Evolutionary conservation across 2,888 invertebrate species (phyloP), one percentile per base, ranked within the genome.

Genomic region (Lathronympha strigana): DNA sequence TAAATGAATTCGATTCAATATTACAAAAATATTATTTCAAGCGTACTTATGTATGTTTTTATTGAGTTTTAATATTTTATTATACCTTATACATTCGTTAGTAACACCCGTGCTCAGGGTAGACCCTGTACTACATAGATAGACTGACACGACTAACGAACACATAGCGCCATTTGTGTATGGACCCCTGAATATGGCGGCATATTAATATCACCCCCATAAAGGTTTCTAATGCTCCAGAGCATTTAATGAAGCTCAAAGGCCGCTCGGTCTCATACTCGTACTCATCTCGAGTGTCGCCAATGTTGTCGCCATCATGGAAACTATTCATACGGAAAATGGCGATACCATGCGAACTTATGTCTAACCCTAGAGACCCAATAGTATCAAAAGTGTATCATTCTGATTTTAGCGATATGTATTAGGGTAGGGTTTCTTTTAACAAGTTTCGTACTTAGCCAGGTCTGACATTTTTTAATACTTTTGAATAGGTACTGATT

Each of bases 221-320:
- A 19, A 43, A 19, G 11, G 23, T 47, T n/a, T n/a, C 19, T 47
- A 47, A 23, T 47, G 47, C n/a, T 47, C n/a, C 47, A 36, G 36
- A 23, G 15, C 21, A 53, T 36, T 53, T 53, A 53, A 53, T 55
- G 43, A 40, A 40, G 38, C 38, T 43, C 40, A 25, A 55, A 55
- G 40, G 40, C 36, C n/a, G 36, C 50, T 13, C 53, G 36, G 23
- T 36, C 36, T 23, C 23, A 53, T 53, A 23, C 36, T 23, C 23
- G 38, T 53, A 23, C 36, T 36, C n/a, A 53, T 36, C 43, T 55
- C 43, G 19, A 55, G 43, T 38, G 25, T 28, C 36, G 25, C 23
- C 40, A 11, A 28, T 25, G 43, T 28, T 38, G 25, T 28, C 36
- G 25, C 23, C 40, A 11, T 43, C 38, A 28, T 28, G 55, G 43